Percentiles rank a stretch among this genome's conserved stretches.
These are phyloP conservation scores for Phalanger gymnotis DNA, from an alignment of 2,797 vertebrate species.

Conservation along the genomic window DNA sequence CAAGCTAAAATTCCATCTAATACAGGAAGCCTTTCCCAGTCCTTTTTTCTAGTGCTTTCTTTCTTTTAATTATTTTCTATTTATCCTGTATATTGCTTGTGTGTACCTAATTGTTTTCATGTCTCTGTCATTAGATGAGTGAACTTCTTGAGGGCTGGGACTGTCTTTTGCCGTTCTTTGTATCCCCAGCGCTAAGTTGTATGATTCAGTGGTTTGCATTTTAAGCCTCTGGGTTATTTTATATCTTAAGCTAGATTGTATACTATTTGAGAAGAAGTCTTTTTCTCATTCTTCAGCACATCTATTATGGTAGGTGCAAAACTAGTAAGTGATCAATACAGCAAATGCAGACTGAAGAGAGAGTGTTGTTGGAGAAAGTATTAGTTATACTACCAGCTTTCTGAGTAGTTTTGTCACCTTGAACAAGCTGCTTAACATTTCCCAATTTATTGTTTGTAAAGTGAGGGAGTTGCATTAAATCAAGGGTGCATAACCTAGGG, in stretches of 20 bases:
- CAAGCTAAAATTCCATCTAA: neutral
- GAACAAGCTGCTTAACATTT: neutral
- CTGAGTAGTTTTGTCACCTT: neutral
- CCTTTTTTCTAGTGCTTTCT: neutral
- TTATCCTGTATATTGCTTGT: neutral
- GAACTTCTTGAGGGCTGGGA: neutral
- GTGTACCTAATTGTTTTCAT: neutral
- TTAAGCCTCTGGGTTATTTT: neutral
- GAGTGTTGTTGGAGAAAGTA: neutral
- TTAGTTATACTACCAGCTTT: neutral
- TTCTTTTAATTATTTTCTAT: neutral
- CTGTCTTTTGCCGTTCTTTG: neutral
- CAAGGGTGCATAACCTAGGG: neutral
- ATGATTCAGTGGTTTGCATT: neutral
- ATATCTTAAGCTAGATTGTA: neutral
- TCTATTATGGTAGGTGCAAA: neutral
- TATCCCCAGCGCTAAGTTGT: neutral
- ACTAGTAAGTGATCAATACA: neutral
- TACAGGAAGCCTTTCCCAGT: no score
- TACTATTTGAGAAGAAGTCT: neutral
- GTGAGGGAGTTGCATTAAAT: neutral
- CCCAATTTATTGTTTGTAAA: neutral
- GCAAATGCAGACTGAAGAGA: neutral
- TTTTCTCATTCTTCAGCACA: neutral
- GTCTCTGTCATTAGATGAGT: neutral